These are phyloP conservation scores for Ditylenchus dipsaci DNA, from an alignment of 1,140 invertebrate species.

Conservation along the genomic window DNA sequence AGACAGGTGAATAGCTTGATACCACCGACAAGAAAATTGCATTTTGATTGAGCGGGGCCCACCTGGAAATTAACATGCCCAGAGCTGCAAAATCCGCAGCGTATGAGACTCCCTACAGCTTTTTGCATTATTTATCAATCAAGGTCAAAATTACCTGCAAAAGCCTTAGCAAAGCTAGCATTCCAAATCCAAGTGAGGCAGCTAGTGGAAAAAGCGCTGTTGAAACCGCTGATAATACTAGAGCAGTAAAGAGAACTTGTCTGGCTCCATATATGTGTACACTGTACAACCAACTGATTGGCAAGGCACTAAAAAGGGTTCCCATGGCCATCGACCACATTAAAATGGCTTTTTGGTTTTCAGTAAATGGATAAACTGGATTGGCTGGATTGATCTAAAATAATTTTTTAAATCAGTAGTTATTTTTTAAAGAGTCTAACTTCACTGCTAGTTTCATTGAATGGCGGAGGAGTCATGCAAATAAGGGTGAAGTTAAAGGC, in stretches of 20 bases:
- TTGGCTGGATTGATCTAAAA: neutral
- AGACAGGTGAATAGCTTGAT: slow-evolving; percentile 29
- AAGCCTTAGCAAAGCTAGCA: slow-evolving; percentile 24
- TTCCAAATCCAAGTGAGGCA: slow-evolving; percentile 9
- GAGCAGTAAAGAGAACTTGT: slow-evolving; percentile 35
- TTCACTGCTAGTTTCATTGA: neutral
- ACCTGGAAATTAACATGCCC: slow-evolving; percentile 27
- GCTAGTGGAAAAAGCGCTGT: slow-evolving; percentile 35
- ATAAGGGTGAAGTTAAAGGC: slow-evolving; percentile 39
- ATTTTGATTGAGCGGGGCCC: slow-evolving; percentile 34
- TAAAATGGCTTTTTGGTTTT: neutral
- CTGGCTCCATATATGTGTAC: slow-evolving; percentile 38
- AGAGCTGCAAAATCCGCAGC: slow-evolving; percentile 33
- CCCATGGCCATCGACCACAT: slow-evolving; percentile 28
- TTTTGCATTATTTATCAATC: neutral
- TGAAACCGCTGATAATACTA: slow-evolving; percentile 29
- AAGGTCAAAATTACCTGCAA: slow-evolving; percentile 19
- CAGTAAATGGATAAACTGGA: neutral
- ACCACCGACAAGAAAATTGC: slow-evolving; percentile 29
- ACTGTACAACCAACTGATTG: slow-evolving; percentile 34
- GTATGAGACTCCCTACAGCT: slow-evolving; percentile 16
- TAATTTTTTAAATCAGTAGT: neutral
- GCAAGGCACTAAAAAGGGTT: slow-evolving; percentile 27
- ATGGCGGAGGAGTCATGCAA: slow-evolving; percentile 14
- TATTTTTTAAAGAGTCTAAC: neutral